These are phyloP conservation scores for Melanchra persicariae DNA, from an alignment of 2,888 invertebrate species.

Conservation along the genomic window DNA sequence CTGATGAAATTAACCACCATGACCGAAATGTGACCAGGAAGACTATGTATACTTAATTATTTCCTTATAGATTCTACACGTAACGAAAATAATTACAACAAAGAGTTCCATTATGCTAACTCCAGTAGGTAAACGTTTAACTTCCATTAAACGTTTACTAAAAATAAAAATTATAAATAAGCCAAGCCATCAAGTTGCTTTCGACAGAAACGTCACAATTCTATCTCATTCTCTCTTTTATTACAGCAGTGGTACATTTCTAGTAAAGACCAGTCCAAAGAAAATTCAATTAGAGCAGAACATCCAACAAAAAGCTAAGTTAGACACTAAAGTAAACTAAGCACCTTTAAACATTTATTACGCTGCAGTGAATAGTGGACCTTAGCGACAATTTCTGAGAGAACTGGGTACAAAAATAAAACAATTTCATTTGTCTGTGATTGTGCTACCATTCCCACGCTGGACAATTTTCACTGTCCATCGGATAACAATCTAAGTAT, in stretches of 20 bases:
- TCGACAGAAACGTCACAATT: slow-evolving; percentile 8
- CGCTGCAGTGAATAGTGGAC: slow-evolving; percentile 46
- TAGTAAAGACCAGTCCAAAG: slow-evolving; percentile 11
- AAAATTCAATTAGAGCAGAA: slow-evolving; percentile 50
- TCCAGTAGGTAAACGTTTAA: no score
- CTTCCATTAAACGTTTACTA: no score
- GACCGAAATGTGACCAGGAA: no score
- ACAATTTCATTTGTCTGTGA: slow-evolving; percentile 29
- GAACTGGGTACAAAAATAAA: slow-evolving; percentile 28
- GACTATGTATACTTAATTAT: no score
- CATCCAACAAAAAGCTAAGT: slow-evolving; percentile 36
- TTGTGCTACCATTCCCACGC: slow-evolving; percentile 10
- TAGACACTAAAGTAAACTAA: slow-evolving; percentile 34
- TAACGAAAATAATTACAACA: no score
- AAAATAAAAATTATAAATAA: neutral
- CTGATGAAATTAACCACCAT: no score
- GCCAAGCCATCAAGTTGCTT: neutral
- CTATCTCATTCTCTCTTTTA: neutral
- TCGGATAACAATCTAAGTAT: slow-evolving; percentile 22
- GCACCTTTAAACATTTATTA: slow-evolving; percentile 46
- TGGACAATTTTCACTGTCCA: slow-evolving; percentile 11
- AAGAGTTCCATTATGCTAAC: no score
- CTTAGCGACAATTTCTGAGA: slow-evolving; percentile 41
- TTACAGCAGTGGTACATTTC: slow-evolving; percentile 11
- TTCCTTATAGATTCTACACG: no score